Evolutionary conservation across 2,888 invertebrate species (phyloP).

Genomic region (Trissolcus brochymenae): DNA sequence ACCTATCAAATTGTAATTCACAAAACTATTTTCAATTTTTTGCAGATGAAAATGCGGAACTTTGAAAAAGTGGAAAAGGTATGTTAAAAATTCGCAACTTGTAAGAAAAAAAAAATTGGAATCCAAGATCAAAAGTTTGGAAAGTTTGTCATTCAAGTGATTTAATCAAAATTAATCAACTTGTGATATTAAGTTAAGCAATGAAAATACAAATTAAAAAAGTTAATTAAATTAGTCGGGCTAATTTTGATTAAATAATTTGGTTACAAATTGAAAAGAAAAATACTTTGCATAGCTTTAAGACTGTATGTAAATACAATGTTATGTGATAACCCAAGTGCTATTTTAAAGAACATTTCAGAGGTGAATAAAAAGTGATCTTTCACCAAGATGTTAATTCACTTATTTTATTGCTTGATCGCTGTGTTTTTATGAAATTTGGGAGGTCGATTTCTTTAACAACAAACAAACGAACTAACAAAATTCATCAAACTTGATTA

Average conservation of each 20-base stretch:
- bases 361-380: slow-evolving; percentile 75
- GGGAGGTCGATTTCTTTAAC: slow-evolving; percentile 74
- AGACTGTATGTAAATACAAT: slow-evolving; percentile 30
- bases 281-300: background rate
- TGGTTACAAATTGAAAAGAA: slow-evolving; percentile 17
- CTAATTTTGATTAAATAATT: slow-evolving; percentile 63
- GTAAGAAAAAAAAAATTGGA: slow-evolving; percentile 10
- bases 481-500: background rate
- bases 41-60: slow-evolving; percentile 96
- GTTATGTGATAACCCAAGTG: slow-evolving; percentile 66
- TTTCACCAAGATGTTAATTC: slow-evolving; percentile 68
- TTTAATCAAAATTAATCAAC: slow-evolving; percentile 34
- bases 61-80: slow-evolving; percentile 99
- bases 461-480: slow-evolving; percentile 4
- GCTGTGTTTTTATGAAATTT: slow-evolving; percentile 69
- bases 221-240: too few relatives aligned
- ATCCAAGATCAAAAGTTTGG: slow-evolving; percentile 11
- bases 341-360: slow-evolving; percentile 69
- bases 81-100: slow-evolving; percentile 75
- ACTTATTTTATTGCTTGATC: slow-evolving; percentile 75
- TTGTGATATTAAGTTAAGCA: slow-evolving; percentile 1
- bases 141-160: slow-evolving; percentile 29
- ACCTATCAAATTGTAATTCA: background rate
- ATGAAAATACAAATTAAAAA: background rate
- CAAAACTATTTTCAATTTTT: slow-evolving; percentile 72